phyloP scores from a whole-genome alignment of 2,113 vertebrate genomes.

The Hydropotes inermis region DNA sequence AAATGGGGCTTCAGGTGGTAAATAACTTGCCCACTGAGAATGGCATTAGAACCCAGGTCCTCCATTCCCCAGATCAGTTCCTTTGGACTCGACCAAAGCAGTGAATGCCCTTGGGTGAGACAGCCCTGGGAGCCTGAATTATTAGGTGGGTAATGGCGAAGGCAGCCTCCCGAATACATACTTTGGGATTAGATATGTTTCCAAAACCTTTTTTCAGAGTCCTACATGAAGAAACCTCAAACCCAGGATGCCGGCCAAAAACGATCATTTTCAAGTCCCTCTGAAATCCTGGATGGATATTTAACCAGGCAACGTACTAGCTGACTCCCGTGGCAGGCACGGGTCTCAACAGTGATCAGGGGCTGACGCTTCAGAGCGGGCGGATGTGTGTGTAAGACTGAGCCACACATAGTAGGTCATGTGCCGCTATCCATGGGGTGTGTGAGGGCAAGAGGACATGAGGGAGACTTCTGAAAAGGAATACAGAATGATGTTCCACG shows the following conservation, averaged over 20 bases:
- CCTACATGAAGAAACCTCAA: slow-evolving; percentile 72
- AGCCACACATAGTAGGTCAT: background rate
- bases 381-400: background rate
- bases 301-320: slow-evolving; percentile 34
- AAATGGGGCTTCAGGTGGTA: background rate
- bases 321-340: background rate
- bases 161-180: slow-evolving; percentile 55
- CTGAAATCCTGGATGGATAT: slow-evolving; percentile 67
- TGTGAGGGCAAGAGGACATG: background rate
- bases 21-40: background rate
- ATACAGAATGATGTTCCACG: background rate
- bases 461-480: background rate
- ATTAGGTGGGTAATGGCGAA: slow-evolving; percentile 59
- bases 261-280: slow-evolving; percentile 65
- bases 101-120: background rate
- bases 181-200: slow-evolving; percentile 60
- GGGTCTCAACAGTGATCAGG: background rate
- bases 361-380: slow-evolving; percentile 6
- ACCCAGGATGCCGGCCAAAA: slow-evolving; percentile 66
- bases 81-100: background rate
- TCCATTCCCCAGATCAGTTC: background rate
- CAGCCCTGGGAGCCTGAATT: slow-evolving; percentile 42
- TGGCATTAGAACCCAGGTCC: background rate
- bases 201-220: slow-evolving; percentile 63
- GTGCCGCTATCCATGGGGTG: background rate